phyloP scores from a whole-genome alignment of 2,888 invertebrate species.

The Oxystoma pomonae region DNA sequence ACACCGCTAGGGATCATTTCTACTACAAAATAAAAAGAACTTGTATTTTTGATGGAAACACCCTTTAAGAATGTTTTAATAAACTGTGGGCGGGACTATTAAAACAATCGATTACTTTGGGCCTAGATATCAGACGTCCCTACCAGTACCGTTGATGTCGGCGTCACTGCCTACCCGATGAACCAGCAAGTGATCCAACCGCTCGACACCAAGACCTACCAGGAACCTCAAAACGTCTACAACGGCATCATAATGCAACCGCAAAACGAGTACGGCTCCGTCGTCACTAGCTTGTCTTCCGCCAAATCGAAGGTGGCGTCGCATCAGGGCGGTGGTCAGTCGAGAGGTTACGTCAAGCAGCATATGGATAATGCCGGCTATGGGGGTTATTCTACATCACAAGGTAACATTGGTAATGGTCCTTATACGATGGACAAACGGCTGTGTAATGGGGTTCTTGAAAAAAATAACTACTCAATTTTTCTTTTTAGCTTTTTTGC shows the following conservation, averaged over 20 bases:
- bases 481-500: no score
- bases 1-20: no score
- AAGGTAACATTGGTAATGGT: neutral
- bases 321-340: no score
- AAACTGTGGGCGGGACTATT: no score
- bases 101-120: no score
- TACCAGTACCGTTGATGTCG: neutral
- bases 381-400: neutral
- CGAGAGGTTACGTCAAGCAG: neutral
- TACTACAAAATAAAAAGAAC: no score
- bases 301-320: neutral
- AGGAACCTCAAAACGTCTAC: neutral
- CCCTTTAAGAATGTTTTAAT: no score
- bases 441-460: no score
- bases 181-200: slow-evolving; percentile 22
- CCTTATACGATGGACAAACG: no score
- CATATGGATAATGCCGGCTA: neutral
- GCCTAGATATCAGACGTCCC: slow-evolving; percentile 14
- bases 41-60: no score
- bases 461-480: no score
- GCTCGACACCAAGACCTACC: neutral
- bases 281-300: neutral
- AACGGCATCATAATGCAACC: slow-evolving; percentile 12
- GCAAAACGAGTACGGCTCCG: slow-evolving; percentile 10
- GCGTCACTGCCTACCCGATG: slow-evolving; percentile 16